Evolutionary conservation across 2,888 invertebrate genomes (phyloP).

Genomic region (Aphelenchoides bicaudatus): DNA sequence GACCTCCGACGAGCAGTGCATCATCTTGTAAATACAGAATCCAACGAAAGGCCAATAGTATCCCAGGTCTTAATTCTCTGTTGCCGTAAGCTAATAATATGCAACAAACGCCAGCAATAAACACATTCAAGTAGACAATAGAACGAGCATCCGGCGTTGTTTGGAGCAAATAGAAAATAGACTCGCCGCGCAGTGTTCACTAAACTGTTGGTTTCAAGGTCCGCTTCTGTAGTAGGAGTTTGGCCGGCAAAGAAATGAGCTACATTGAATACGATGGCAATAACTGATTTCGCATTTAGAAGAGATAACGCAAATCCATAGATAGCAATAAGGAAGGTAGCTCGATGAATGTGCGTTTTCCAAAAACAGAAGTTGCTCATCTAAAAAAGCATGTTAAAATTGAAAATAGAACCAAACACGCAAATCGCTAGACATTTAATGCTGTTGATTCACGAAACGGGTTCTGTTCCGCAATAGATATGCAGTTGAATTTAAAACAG

Average conservation of each 20-base stretch:
- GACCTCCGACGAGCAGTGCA: slow-evolving; percentile 4
- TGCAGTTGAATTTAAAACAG: no score
- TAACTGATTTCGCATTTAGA: not conserved
- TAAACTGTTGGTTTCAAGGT: slow-evolving; percentile 1
- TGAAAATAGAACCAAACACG: no score
- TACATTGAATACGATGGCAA: not conserved
- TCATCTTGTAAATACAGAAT: slow-evolving; percentile 9
- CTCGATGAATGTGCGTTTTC: not conserved
- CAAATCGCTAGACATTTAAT: no score
- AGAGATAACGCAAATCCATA: slow-evolving; percentile 2
- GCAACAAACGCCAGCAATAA: not conserved
- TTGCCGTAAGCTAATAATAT: not conserved
- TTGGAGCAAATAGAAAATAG: slow-evolving; percentile 4
- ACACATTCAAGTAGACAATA: not conserved
- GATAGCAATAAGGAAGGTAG: not conserved
- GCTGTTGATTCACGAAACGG: no score
- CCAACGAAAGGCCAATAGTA: slow-evolving; percentile 9
- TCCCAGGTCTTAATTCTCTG: not conserved
- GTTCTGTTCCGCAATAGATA: no score
- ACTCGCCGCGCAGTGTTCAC: slow-evolving; percentile 5
- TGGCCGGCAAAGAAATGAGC: slow-evolving; percentile 3
- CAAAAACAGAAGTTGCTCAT: no score
- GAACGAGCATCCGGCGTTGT: not conserved
- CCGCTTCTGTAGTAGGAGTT: no score
- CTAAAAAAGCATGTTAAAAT: no score